Evolutionary conservation across 92 coral and sea anemone genomes (phyloP).

Genomic region (Bergia sp.): DNA sequence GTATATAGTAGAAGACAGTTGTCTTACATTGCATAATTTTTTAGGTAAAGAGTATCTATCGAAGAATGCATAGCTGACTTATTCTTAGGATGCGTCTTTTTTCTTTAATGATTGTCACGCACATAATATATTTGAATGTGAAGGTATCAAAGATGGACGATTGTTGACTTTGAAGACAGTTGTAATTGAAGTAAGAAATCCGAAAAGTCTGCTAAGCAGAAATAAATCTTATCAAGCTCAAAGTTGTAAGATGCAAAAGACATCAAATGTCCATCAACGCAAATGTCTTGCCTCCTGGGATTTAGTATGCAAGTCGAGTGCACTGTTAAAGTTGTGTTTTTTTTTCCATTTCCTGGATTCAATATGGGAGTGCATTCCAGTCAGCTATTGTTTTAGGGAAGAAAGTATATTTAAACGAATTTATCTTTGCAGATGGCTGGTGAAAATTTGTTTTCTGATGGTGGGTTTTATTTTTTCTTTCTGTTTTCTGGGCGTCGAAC

Average conservation of each 20-base stretch:
- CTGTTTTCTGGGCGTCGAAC: conserved; percentile 14
- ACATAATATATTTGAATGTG: too few relatives aligned
- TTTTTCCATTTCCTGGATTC: conserved; percentile 15
- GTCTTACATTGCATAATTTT: too few relatives aligned
- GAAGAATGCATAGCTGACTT: too few relatives aligned
- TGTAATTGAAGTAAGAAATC: too few relatives aligned
- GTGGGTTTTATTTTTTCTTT: neutral
- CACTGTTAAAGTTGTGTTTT: neutral
- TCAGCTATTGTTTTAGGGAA: conserved; percentile 18
- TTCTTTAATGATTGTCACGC: too few relatives aligned
- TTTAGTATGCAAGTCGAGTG: neutral
- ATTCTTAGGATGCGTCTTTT: too few relatives aligned
- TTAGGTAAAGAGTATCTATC: too few relatives aligned
- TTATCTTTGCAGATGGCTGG: conserved; percentile 14
- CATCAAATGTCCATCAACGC: conserved; percentile 9
- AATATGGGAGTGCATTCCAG: conserved; percentile 16
- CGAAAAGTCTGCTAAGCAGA: too few relatives aligned
- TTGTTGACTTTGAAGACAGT: too few relatives aligned
- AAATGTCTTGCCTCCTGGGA: neutral
- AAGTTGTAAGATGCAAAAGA: conserved; percentile 14
- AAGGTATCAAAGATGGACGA: too few relatives aligned
- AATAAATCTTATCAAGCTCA: neutral
- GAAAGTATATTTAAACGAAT: conserved; percentile 3
- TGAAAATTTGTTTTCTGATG: conserved; percentile 13
- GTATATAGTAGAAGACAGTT: too few relatives aligned